phyloP scores from a whole-genome alignment of 2,888 invertebrate genomes.

The Portevinia maculata region DNA sequence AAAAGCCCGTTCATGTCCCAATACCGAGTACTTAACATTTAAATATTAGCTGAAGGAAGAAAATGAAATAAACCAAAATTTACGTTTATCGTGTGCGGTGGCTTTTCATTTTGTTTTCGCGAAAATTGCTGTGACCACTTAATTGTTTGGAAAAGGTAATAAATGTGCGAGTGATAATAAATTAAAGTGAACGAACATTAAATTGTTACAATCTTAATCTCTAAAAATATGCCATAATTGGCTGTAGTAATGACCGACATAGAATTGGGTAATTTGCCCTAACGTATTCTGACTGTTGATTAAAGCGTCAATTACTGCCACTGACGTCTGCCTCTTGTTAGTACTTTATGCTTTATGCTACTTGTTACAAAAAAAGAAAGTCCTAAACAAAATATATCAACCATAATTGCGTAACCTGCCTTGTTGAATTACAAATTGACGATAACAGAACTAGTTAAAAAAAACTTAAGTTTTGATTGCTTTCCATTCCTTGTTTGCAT shows the following conservation, averaged over 20 bases:
- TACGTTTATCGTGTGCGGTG: conserved; percentile 9
- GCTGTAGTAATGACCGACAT: not conserved
- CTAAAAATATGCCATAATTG: not conserved
- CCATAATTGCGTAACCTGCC: conserved; percentile 27
- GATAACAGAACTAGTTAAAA: not conserved
- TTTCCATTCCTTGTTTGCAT: not conserved
- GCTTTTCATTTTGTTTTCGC: not conserved
- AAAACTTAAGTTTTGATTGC: not conserved
- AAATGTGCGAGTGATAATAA: conserved; percentile 8
- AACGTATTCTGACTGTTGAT: not conserved
- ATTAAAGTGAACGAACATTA: conserved; percentile 16
- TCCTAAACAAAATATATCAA: not conserved
- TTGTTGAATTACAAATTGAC: not conserved
- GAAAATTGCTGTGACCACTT: not conserved
- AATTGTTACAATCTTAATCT: too few relatives aligned
- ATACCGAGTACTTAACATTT: not conserved
- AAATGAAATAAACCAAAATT: conserved; percentile 28
- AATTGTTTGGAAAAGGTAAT: conserved; percentile 27
- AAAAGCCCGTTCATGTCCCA: conserved; percentile 11
- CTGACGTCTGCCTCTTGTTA: not conserved
- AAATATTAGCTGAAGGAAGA: not conserved
- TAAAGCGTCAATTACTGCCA: conserved; percentile 1
- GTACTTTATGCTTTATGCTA: not conserved
- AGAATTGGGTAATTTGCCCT: conserved; percentile 3
- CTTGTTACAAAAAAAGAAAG: not conserved